phyloP scores from a whole-genome alignment of 2,888 invertebrate genomes.

The Gandaritis pyraliata region DNA sequence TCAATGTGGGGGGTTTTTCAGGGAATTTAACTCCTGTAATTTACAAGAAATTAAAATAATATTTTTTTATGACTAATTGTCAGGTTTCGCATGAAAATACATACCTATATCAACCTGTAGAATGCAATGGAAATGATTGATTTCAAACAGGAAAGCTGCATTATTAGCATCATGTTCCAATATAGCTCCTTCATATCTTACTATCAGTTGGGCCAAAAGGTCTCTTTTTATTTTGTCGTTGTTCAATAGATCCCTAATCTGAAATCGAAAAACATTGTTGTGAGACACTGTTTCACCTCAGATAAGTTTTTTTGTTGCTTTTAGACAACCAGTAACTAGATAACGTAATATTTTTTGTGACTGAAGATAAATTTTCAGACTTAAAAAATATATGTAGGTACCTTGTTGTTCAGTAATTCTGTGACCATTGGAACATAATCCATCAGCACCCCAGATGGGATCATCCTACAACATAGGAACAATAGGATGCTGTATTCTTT shows the following conservation, averaged over 20 bases:
- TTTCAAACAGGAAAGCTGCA: conserved; percentile 85
- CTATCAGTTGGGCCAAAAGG: conserved; percentile 74
- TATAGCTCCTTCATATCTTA: conserved; percentile 79
- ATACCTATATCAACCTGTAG: conserved; percentile 83
- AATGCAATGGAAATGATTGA: conserved; percentile 86
- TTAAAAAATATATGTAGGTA: no score
- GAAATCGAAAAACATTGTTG: conserved; percentile 34
- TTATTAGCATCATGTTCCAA: conserved; percentile 76
- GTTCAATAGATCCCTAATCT: conserved; percentile 72
- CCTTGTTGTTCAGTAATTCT: conserved; percentile 80
- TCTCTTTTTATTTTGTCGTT: conserved; percentile 78
- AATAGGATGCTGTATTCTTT: no score
- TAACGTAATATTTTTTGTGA: neutral
- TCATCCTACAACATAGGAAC: conserved; percentile 66
- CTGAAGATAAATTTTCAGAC: no score
- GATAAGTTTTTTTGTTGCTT: conserved; percentile 1
- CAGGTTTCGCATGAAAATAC: neutral
- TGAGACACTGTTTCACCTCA: conserved; percentile 7
- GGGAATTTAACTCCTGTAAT: conserved; percentile 81
- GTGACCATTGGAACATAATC: conserved; percentile 85
- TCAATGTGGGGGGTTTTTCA: conserved; percentile 79
- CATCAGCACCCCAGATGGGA: conserved; percentile 79
- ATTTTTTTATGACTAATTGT: no score
- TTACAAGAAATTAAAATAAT: no score
- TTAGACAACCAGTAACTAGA: neutral